Evolutionary conservation across 2,113 vertebrate species (phyloP).

Genomic region (Desmodus rotundus): DNA sequence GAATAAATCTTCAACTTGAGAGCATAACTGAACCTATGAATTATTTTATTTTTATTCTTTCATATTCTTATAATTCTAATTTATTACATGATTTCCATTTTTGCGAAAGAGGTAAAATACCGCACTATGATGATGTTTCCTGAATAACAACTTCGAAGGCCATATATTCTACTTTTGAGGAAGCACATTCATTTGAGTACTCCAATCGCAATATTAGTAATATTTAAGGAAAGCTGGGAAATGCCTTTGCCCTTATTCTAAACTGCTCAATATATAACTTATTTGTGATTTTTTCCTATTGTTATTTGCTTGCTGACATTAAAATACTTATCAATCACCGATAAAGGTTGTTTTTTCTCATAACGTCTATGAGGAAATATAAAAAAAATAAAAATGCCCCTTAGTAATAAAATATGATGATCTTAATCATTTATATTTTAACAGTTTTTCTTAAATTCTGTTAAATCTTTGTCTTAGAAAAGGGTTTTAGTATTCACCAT

Average conservation of each 20-base stretch:
- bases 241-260: background rate
- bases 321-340: slow-evolving; percentile 68
- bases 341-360: slow-evolving; percentile 39
- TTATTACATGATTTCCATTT: slow-evolving; percentile 28
- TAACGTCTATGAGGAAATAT: slow-evolving; percentile 59
- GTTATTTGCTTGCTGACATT: slow-evolving; percentile 65
- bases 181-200: slow-evolving; percentile 56
- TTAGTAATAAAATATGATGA: slow-evolving; percentile 67
- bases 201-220: background rate
- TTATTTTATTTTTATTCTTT: slow-evolving; percentile 15
- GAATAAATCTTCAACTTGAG: background rate
- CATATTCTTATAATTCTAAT: slow-evolving; percentile 14
- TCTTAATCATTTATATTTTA: slow-evolving; percentile 62
- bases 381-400: slow-evolving; percentile 52
- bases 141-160: slow-evolving; percentile 52
- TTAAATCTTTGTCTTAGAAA: slow-evolving; percentile 36
- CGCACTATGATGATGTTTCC: slow-evolving; percentile 46
- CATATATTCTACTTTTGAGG: slow-evolving; percentile 46
- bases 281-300: slow-evolving; percentile 34
- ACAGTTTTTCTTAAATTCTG: slow-evolving; percentile 59
- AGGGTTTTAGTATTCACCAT: slow-evolving; percentile 51
- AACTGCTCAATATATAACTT: slow-evolving; percentile 39
- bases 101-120: slow-evolving; percentile 43
- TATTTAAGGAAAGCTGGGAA: background rate
- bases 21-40: background rate